Conservation (phyloP, 2,113 vertebrate genomes). For the Eidolon helvum region DNA sequence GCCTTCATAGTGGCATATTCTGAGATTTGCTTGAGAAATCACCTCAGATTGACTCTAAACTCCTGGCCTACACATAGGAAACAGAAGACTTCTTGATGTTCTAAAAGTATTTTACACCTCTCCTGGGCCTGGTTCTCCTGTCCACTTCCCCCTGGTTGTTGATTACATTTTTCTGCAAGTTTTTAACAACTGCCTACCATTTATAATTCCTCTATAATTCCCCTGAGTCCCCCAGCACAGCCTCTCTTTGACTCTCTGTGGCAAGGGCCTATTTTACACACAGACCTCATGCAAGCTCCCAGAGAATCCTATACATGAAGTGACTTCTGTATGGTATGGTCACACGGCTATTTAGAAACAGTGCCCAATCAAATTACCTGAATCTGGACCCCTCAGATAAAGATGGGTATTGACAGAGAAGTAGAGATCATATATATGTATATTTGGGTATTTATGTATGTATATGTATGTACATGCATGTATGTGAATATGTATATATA, state of each 20-base stretch:
- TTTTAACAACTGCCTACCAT: background rate
- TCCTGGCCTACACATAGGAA: background rate
- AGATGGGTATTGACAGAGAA: accelerated
- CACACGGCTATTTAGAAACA: background rate
- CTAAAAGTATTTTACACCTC: background rate
- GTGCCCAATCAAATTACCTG: background rate
- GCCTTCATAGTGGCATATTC: background rate
- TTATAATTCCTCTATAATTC: too few relatives aligned
- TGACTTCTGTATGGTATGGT: background rate
- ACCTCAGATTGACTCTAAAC: background rate
- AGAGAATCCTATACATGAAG: background rate
- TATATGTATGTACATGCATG: background rate
- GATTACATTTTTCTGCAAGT: constrained; percentile 15
- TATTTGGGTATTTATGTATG: background rate
- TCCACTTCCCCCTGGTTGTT: background rate
- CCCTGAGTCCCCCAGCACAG: background rate
- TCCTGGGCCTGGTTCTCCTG: background rate
- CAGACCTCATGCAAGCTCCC: background rate
- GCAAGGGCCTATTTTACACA: background rate
- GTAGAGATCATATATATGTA: too few relatives aligned
- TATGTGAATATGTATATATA: background rate
- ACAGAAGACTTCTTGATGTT: background rate
- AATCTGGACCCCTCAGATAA: background rate
- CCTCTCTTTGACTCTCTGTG: background rate
- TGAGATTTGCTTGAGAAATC: background rate